Evolutionary conservation across 2,888 invertebrate genomes (phyloP).

Genomic region (Drosophila infuscata): DNA sequence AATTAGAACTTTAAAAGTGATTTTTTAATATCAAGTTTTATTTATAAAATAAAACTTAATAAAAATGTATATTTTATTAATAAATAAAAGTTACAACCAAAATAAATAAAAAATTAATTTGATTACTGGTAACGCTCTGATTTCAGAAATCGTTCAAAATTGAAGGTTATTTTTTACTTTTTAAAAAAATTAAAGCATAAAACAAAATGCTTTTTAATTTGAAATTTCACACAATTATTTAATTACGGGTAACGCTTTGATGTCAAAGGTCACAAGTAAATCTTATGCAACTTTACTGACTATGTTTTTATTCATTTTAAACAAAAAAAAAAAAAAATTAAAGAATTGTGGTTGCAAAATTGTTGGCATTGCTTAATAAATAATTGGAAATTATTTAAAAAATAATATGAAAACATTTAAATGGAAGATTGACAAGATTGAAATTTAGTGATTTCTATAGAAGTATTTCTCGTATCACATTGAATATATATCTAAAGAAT

Average conservation of each 20-base stretch:
- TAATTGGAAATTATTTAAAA: not conserved
- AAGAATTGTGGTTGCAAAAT: not conserved
- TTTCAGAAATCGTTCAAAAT: not conserved
- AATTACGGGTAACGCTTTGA: not conserved
- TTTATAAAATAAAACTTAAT: too few species aligned
- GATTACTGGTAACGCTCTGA: not conserved
- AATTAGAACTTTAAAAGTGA: not conserved
- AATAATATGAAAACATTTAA: not conserved
- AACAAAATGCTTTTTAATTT: not conserved
- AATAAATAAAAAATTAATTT: not conserved
- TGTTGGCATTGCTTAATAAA: not conserved
- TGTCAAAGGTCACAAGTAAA: not conserved
- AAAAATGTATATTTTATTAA: too few species aligned
- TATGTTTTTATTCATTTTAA: not conserved
- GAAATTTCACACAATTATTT: not conserved
- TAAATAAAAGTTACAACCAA: not conserved
- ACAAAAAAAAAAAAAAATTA: not conserved
- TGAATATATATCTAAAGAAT: not conserved
- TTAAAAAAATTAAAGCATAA: not conserved
- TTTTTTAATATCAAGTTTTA: too few species aligned
- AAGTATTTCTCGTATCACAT: too few species aligned
- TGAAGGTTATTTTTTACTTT: not conserved
- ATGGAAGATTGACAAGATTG: not conserved
- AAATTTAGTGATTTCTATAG: not conserved
- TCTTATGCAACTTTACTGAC: not conserved